phyloP scores from a whole-genome alignment of 1,140 invertebrate genomes.

The Chionoecetes opilio region DNA sequence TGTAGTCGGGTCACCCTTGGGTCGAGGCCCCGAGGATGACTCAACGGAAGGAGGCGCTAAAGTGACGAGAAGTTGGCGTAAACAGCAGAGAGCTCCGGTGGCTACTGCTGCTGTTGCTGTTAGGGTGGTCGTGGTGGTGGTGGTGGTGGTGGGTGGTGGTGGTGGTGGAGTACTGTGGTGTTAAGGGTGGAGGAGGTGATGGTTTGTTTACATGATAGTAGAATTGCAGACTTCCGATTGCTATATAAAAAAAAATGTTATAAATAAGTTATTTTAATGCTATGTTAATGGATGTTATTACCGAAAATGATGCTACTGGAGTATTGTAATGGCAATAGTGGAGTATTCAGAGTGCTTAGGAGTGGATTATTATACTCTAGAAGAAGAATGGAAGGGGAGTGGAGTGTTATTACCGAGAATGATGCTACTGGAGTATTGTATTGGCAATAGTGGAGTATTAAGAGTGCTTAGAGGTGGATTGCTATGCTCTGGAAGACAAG shows the following conservation, averaged over 20 bases:
- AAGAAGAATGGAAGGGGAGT: background rate
- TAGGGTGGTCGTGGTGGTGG: background rate
- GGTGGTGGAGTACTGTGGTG: background rate
- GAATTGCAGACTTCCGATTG: background rate
- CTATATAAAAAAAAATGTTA: background rate
- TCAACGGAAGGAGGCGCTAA: constrained; percentile 77
- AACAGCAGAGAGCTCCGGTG: constrained; percentile 70
- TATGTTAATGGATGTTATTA: no score
- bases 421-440: background rate
- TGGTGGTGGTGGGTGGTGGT: background rate
- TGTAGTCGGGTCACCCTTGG: constrained; percentile 61
- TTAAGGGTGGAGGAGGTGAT: background rate
- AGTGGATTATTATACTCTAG: background rate
- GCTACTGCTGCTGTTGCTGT: constrained; percentile 35
- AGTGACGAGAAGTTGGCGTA: constrained; percentile 74
- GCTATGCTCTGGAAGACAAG: no score
- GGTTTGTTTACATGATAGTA: background rate
- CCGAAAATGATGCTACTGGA: background rate
- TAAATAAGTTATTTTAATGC: no score
- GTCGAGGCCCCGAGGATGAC: constrained; percentile 71
- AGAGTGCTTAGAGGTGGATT: background rate
- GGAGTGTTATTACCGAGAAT: background rate
- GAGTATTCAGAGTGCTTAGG: background rate
- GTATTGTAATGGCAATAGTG: background rate
- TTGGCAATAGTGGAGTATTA: background rate